These are phyloP conservation scores for Acronicta psi DNA, from an alignment of 2,888 invertebrate genomes.

Conservation along the genomic window DNA sequence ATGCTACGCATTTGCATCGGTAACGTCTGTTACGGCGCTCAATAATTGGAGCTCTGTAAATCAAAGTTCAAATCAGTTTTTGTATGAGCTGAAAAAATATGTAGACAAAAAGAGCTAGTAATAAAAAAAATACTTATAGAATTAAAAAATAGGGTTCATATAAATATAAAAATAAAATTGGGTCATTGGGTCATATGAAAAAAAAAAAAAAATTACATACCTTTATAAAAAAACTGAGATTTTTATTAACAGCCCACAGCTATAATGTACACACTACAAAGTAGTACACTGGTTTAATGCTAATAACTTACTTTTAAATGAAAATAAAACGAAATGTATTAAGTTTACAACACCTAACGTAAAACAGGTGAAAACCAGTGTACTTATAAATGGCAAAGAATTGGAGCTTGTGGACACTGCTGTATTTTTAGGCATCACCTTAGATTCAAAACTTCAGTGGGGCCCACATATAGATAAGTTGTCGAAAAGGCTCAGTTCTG, in stretches of 20 bases:
- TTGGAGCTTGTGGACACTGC: too few species aligned
- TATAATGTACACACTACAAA: too few species aligned
- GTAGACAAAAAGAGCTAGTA: not conserved
- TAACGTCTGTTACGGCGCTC: not conserved
- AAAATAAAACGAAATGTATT: too few species aligned
- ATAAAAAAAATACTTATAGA: not conserved
- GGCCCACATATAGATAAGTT: too few species aligned
- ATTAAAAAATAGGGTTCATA: not conserved
- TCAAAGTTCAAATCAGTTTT: not conserved
- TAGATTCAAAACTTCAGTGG: too few species aligned
- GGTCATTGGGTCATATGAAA: not conserved
- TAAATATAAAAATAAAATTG: not conserved
- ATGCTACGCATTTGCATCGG: constrained; percentile 25
- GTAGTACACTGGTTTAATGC: too few species aligned
- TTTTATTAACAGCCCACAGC: not conserved
- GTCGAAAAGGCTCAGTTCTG: too few species aligned
- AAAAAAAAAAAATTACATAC: constrained; percentile 15
- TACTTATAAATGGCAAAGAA: too few species aligned
- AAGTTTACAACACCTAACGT: too few species aligned
- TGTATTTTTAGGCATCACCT: too few species aligned
- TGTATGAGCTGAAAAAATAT: not conserved
- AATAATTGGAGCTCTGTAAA: constrained; percentile 26
- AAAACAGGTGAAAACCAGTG: too few species aligned
- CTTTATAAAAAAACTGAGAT: constrained; percentile 11
- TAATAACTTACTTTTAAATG: too few species aligned